These are phyloP conservation scores for Tachycineta bicolor DNA, from an alignment of 2,113 vertebrate genomes.

Conservation along the genomic window DNA sequence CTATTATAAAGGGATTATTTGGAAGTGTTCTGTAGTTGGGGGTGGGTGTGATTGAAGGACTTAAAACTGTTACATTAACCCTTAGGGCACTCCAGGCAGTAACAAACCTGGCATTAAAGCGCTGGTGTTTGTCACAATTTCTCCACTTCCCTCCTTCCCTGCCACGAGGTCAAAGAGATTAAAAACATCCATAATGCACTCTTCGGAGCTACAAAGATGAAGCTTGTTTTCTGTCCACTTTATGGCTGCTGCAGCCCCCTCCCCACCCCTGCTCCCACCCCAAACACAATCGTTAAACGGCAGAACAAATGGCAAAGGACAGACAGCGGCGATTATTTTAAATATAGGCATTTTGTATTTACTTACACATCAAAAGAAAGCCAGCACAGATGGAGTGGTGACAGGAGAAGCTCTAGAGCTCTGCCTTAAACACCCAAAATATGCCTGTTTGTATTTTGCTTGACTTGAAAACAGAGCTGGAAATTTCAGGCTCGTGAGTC, in stretches of 20 bases:
- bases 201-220: background rate
- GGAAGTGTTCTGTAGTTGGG: constrained; percentile 59
- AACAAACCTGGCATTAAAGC: constrained; percentile 47
- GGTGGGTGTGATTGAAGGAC: constrained; percentile 56
- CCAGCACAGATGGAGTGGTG: background rate
- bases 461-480: background rate
- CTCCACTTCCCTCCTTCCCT: constrained; percentile 3
- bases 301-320: background rate
- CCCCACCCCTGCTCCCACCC: background rate
- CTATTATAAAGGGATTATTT: constrained; percentile 58
- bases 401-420: background rate
- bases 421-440: background rate
- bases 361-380: background rate
- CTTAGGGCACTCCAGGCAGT: constrained; percentile 22
- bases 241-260: background rate
- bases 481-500: background rate
- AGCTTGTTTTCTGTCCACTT: background rate
- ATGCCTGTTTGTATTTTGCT: background rate
- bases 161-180: constrained; percentile 46
- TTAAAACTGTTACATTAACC: constrained; percentile 48
- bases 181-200: constrained; percentile 47
- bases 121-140: constrained; percentile 11
- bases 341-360: too few relatives aligned
- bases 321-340: background rate
- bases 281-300: background rate